Conservation (phyloP, 2,113 vertebrate species). For the Bufo gargarizans region DNA sequence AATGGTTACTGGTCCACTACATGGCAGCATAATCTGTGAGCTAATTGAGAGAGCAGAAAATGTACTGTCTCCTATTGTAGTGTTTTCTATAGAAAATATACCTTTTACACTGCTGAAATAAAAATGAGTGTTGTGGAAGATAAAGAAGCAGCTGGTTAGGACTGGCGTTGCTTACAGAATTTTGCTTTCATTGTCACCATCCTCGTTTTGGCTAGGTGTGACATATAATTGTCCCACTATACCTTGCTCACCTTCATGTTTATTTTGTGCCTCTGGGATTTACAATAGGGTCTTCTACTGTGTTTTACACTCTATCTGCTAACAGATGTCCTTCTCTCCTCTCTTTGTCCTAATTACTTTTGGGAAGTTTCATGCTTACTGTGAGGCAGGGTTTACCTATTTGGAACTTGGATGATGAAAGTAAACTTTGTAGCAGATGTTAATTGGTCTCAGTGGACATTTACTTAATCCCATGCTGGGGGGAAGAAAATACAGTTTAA, state of each 20-base stretch:
- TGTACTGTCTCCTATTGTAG: neutral
- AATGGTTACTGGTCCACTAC: neutral
- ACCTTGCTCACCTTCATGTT: slow-evolving; percentile 64
- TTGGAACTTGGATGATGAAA: slow-evolving; percentile 68
- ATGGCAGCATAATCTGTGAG: neutral
- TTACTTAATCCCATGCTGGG: slow-evolving; percentile 76
- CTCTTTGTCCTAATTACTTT: neutral
- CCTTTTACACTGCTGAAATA: neutral
- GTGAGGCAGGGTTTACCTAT: slow-evolving; percentile 66
- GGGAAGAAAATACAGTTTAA: slow-evolving; percentile 65
- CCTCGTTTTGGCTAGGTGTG: slow-evolving; percentile 38
- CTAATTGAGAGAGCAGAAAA: neutral
- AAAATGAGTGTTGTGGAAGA: neutral
- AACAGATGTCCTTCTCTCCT: slow-evolving; percentile 68
- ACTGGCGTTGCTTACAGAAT: neutral
- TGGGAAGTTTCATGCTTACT: slow-evolving; percentile 64
- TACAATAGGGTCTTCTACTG: slow-evolving; percentile 58
- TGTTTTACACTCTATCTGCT: slow-evolving; percentile 76
- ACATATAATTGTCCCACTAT: neutral
- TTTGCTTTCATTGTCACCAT: neutral
- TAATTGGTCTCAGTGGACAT: slow-evolving; percentile 78
- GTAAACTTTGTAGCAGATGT: slow-evolving; percentile 77
- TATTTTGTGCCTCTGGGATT: slow-evolving; percentile 53
- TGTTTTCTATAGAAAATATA: neutral
- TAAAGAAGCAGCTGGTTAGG: neutral